phyloP scores from a whole-genome alignment of 2,113 vertebrate genomes.

The Microtus oregoni region DNA sequence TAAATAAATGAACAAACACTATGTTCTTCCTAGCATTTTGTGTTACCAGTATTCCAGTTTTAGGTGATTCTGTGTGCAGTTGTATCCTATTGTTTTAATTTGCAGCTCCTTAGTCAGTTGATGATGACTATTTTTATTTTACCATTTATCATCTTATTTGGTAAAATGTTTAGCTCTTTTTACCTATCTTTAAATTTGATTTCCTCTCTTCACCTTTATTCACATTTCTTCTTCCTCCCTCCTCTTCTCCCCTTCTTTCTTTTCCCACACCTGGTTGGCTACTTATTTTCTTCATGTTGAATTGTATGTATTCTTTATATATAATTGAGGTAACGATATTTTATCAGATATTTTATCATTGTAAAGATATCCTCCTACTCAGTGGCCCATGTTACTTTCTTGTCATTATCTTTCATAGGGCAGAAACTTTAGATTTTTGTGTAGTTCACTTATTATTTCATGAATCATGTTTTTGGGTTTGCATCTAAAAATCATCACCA shows the following conservation, averaged over 20 bases:
- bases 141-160: not conserved
- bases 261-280: not conserved
- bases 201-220: not conserved
- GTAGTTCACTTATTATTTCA: not conserved
- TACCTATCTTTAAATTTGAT: not conserved
- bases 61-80: not conserved
- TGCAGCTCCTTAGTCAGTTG: not conserved
- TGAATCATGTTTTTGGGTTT: not conserved
- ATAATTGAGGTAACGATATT: not conserved
- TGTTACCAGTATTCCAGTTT: not conserved
- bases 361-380: not conserved
- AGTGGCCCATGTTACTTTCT: not conserved
- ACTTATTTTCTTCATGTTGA: slow-evolving; percentile 18
- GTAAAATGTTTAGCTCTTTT: not conserved
- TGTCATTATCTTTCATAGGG: not conserved
- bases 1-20: not conserved
- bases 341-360: not conserved
- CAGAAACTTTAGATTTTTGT: slow-evolving; percentile 12
- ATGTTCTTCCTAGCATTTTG: not conserved
- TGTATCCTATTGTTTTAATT: not conserved
- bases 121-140: not conserved
- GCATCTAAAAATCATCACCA: not conserved
- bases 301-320: slow-evolving; percentile 40
- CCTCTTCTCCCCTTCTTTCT: not conserved
- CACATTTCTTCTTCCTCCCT: not conserved